Percentiles rank a stretch among this genome's conserved stretches.
These are phyloP conservation scores for Melospiza melodia DNA, from an alignment of 2,113 vertebrate species.

Conservation along the genomic window DNA sequence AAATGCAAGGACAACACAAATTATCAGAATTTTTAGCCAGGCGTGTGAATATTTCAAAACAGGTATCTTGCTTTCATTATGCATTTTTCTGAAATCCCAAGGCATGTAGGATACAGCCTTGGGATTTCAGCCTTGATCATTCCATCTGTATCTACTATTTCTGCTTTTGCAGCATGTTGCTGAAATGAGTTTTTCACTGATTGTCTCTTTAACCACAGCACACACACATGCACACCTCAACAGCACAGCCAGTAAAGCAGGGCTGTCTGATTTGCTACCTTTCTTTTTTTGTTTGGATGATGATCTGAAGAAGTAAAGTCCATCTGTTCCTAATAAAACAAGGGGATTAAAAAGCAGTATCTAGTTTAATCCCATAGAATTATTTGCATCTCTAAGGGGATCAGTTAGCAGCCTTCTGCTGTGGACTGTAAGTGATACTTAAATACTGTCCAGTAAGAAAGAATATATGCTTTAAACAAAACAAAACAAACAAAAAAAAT, in stretches of 20 bases:
- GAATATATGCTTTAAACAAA: background rate
- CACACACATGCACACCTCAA: conserved; percentile 23
- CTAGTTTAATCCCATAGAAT: conserved; percentile 12
- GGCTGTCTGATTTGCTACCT: conserved; percentile 77
- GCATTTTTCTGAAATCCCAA: background rate
- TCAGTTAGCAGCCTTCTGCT: background rate
- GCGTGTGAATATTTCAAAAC: background rate
- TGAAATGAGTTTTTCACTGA: background rate
- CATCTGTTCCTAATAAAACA: conserved; percentile 85
- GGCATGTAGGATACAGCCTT: background rate
- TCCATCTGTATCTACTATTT: conserved; percentile 25
- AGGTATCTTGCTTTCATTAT: background rate
- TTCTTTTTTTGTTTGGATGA: conserved; percentile 93
- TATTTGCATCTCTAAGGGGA: background rate
- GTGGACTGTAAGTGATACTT: background rate
- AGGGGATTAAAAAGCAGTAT: conserved; percentile 56
- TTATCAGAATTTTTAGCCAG: background rate
- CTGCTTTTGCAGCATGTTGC: conserved; percentile 70
- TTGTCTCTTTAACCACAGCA: background rate
- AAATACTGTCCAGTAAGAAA: background rate
- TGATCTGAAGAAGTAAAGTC: conserved; percentile 90
- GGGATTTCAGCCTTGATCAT: background rate
- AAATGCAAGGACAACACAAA: background rate
- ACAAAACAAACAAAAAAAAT: background rate
- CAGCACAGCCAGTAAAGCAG: background rate